Base-by-base conservation (phyloP, 1,140 invertebrate genomes). In the Papilio polytes region DNA sequence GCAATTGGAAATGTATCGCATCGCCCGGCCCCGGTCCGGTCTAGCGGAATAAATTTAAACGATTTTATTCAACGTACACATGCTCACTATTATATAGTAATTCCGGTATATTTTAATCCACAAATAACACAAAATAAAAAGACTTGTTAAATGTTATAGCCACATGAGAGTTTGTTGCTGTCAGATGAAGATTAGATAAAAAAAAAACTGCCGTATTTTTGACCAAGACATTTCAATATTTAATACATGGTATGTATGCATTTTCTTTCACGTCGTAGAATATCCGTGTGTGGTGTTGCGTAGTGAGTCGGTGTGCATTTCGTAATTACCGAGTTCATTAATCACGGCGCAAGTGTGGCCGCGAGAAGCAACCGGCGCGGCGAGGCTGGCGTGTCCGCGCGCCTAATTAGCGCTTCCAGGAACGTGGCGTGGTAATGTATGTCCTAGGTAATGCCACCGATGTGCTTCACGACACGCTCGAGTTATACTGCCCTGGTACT, bases 251-350 rank as follows among this genome's bases (percentile, higher is more conserved):
- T 41, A 41, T 41, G 13, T 48, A 48, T 48, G 12, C 46, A 48
- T 48, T 48, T 13, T 48, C 13, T 18, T 3, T 51, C 15, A 18
- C 51, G 15, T 73, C 0, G 70, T 44, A 73, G 31, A 36, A 31
- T 73, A n/a, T 18, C 15, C 36, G n/a, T 36, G n/a, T 56, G 41
- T 13, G 41, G 6, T 8, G 31, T 13, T 36, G 72, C 20, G 31
- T 3, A 15, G 59, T 3, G 36, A 18, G 36, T 6, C 18, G 41
- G 41, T 41, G 72, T 41, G 41, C 74, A 15, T 22, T n/a, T 48
- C 73, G 74, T 76, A 76, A 76, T 76, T 76, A 76, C 41, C 20
- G 74, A 20, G 74, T 76, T 53, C 74, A 76, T 76, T 76, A 76
- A 76, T 76, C 74, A 76, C 41, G 74, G 44, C 74, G 22, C 73